These are phyloP conservation scores for Notodonta dromedarius DNA, from an alignment of 2,888 invertebrate genomes.

Conservation along the genomic window DNA sequence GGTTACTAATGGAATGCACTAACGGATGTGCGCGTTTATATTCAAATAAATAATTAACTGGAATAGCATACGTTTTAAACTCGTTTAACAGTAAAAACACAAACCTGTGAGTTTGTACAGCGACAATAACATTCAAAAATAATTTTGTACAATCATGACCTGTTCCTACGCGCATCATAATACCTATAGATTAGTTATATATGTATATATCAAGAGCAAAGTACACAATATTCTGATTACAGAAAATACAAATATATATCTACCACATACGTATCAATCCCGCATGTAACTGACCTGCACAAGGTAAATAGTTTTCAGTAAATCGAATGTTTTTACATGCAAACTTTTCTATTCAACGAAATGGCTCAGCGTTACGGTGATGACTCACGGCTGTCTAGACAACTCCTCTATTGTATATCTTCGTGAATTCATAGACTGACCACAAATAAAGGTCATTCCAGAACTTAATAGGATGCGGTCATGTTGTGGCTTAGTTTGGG, in stretches of 20 bases:
- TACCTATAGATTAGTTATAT: no score
- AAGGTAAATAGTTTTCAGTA: conserved; percentile 36
- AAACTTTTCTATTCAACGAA: conserved; percentile 36
- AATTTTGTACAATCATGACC: no score
- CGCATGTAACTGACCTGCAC: conserved; percentile 42
- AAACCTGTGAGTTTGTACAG: no score
- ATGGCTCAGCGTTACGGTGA: conserved; percentile 32
- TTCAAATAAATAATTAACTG: no score
- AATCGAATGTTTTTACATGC: conserved; percentile 31
- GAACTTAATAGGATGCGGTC: neutral
- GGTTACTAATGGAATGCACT: no score
- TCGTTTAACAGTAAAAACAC: no score
- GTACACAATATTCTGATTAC: no score
- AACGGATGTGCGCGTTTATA: no score
- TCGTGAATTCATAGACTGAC: conserved; percentile 8
- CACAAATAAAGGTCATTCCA: neutral
- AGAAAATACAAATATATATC: neutral
- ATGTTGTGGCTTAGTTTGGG: neutral
- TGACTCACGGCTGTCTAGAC: conserved; percentile 41
- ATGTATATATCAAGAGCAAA: no score
- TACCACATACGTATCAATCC: neutral
- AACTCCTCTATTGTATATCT: conserved; percentile 16
- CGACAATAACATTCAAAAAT: no score
- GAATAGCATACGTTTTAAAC: no score
- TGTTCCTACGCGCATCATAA: no score